Evolutionary conservation across 2,797 vertebrate species (phyloP).

Genomic region (Acipenser transmontanus): DNA sequence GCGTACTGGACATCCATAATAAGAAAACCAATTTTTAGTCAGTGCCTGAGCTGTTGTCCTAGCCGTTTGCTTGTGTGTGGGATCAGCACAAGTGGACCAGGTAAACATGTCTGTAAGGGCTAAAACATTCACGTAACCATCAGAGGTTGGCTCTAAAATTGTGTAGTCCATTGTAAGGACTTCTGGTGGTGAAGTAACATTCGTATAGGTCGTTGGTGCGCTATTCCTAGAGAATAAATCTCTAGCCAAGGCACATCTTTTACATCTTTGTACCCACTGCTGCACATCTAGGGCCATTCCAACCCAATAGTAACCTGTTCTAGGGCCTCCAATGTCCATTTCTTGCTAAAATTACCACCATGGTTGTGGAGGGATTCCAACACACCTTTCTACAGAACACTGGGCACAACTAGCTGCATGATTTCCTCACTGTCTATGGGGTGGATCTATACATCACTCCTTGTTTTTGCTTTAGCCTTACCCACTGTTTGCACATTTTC

Average conservation of each 20-base stretch:
- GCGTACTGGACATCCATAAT: background rate
- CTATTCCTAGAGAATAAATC: conserved; percentile 19
- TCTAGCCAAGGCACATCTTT: conserved; percentile 17
- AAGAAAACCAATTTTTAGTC: background rate
- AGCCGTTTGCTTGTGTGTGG: background rate
- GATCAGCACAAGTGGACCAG: background rate
- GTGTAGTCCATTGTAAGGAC: conserved; percentile 4
- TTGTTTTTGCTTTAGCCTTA: too few relatives aligned
- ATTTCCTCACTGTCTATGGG: too few relatives aligned
- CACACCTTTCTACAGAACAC: background rate
- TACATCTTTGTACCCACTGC: conserved; percentile 18
- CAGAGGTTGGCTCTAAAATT: background rate
- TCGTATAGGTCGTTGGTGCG: conserved; percentile 17
- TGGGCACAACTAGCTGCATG: too few relatives aligned
- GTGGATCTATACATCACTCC: too few relatives aligned
- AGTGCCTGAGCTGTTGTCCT: background rate
- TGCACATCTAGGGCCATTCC: conserved; percentile 16
- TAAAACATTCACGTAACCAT: background rate
- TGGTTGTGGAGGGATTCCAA: conserved; percentile 20
- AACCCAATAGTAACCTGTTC: conserved; percentile 18
- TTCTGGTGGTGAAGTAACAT: background rate
- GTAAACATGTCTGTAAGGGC: background rate
- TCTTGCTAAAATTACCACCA: conserved; percentile 18
- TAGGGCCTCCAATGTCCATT: conserved; percentile 11
- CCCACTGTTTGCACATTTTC: too few relatives aligned